Conservation (phyloP, 2,888 invertebrate genomes). For the Glaucopsyche alexis region DNA sequence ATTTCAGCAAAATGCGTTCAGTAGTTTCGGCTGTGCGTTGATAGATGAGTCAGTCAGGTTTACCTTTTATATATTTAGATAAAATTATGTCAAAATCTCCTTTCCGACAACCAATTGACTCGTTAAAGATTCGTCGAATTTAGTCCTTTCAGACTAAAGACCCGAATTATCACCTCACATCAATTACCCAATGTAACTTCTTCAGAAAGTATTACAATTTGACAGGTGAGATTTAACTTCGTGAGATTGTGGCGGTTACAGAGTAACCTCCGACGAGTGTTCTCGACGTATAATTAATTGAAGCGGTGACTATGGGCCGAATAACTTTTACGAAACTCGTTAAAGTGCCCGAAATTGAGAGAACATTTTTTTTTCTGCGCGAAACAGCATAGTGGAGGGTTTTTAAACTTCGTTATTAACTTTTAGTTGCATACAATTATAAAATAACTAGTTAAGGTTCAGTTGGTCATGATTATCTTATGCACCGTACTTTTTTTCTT, state of each 20-base stretch:
- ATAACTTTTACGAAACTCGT: not conserved
- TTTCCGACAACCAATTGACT: not conserved
- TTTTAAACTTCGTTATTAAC: not conserved
- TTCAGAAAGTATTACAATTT: not conserved
- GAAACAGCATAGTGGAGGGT: not conserved
- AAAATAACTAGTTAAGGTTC: not conserved
- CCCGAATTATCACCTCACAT: not conserved
- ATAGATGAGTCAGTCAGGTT: no score
- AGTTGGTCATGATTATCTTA: not conserved
- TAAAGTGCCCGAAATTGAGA: constrained; percentile 6
- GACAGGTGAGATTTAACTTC: not conserved
- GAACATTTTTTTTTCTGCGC: not conserved
- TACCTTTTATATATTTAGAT: no score
- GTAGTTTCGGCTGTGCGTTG: no score
- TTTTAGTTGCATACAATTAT: not conserved
- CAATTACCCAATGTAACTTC: not conserved
- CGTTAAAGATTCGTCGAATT: not conserved
- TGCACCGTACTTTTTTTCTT: no score
- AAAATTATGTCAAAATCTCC: not conserved
- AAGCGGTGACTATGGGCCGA: not conserved
- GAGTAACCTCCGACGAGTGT: not conserved
- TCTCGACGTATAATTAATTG: constrained; percentile 25
- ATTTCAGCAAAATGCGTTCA: no score
- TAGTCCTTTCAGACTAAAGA: no score
- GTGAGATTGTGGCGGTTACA: not conserved